Base-by-base conservation (phyloP, 2,797 vertebrate genomes). In the Lindbergichthys nudifrons region DNA sequence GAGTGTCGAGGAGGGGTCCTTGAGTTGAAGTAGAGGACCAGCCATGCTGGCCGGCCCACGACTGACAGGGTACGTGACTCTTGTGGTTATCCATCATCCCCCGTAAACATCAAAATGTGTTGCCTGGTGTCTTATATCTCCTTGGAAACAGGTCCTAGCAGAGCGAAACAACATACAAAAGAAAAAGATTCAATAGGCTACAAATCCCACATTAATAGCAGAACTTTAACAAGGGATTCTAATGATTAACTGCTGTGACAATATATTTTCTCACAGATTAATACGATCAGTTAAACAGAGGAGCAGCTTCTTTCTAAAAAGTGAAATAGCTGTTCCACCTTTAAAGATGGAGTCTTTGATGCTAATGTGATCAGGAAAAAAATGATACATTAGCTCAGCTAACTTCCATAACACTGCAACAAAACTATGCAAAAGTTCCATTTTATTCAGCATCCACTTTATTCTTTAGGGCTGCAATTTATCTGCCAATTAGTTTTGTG, bases 41-140 rank as follows among this genome's bases (percentile, higher is more conserved):
- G 76, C 62, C 81, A 39, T 78, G 80, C 43, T 85, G 90, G 41
- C 43, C 58, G 2, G 19, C n/a, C 91, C 90, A 92, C 3, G 81
- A 65, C 7, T 84, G 83, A 59, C 79, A 81, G 23, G 83, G 39
- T 8, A 79, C 19, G n/a, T 75, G 81, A 56, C 15, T 80, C 41
- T 90, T 89, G 76, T 88, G 74, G 75, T 87, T 79, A 47, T 94
- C 88, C 93, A 94, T 94, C 30, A 23, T 85, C 60, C 57, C 84
- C 82, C 77, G 77, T 75, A 2, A 73, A 41, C 70, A 36, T 72
- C 72, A 58, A 32, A 18, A 52, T 10, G 30, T 71, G 46, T 19
- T 52, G 3, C 12, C 21, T 53, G 15, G 10, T 57, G 52, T 54
- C 65, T 58, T 13, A 53, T 65, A 11, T 45, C 45, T 73, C 54